phyloP scores from a whole-genome alignment of 2,888 invertebrate species.

The Polyommatus iphigenia region DNA sequence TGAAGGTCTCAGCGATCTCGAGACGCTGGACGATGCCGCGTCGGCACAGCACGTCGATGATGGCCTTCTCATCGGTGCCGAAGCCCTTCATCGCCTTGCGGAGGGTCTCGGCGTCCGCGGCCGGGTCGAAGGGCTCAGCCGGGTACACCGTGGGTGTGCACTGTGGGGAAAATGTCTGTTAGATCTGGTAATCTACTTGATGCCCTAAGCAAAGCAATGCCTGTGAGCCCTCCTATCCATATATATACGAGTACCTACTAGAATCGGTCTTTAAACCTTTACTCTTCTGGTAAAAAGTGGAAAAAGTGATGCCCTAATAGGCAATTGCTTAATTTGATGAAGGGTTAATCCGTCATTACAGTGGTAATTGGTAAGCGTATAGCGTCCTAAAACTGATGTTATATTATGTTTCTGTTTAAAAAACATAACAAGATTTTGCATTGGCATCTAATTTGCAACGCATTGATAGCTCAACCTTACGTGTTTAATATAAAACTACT shows the following conservation, averaged over 20 bases:
- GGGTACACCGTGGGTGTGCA: conserved; percentile 94
- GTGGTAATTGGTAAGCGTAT: too few species aligned
- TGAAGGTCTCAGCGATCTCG: conserved; percentile 94
- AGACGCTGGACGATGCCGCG: conserved; percentile 94
- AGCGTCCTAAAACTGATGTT: too few species aligned
- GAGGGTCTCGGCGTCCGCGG: conserved; percentile 90
- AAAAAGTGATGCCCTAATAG: too few species aligned
- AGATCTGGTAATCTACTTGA: not conserved
- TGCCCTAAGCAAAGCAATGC: too few species aligned
- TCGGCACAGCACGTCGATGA: conserved; percentile 93
- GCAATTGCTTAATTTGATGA: too few species aligned
- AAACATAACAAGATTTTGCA: not conserved
- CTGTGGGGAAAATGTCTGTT: conserved; percentile 63
- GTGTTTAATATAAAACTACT: not conserved
- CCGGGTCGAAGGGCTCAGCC: conserved; percentile 91
- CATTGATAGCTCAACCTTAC: not conserved
- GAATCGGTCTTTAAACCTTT: too few species aligned
- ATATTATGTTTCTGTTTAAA: not conserved
- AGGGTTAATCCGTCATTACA: too few species aligned
- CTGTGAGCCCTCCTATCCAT: too few species aligned
- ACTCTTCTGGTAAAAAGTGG: too few species aligned
- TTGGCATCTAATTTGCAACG: not conserved
- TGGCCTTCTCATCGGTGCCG: conserved; percentile 94
- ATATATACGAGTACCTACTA: too few species aligned
- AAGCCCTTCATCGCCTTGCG: conserved; percentile 96